These are phyloP conservation scores for Drosophila antonietae DNA, from an alignment of 2,888 invertebrate species.

Conservation along the genomic window DNA sequence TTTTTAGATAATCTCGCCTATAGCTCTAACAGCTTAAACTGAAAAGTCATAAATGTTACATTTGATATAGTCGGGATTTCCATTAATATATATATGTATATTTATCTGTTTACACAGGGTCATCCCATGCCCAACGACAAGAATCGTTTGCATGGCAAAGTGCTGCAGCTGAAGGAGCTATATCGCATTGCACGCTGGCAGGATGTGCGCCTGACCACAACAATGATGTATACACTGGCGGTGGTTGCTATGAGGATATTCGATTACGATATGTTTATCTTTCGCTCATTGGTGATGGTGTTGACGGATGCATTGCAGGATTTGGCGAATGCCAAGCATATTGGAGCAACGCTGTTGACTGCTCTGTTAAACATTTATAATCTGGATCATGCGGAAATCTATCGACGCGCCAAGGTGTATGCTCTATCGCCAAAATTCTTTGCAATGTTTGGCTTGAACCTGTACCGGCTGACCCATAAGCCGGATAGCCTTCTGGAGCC, in stretches of 20 bases:
- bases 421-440: constrained; percentile 74
- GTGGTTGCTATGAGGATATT: not conserved
- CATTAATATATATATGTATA: not conserved
- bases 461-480: constrained; percentile 68
- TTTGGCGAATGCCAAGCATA: not conserved
- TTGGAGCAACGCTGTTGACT: not conserved
- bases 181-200: constrained; percentile 29
- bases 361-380: constrained; percentile 7
- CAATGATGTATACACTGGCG: constrained; percentile 24
- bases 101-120: constrained; percentile 17
- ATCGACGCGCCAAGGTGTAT: constrained; percentile 52
- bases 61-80: no score
- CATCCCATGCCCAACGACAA: constrained; percentile 25
- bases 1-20: no score
- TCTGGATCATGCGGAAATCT: constrained; percentile 19
- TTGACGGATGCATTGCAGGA: constrained; percentile 38
- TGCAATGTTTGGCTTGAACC: constrained; percentile 73
- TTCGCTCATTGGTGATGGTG: constrained; percentile 45
- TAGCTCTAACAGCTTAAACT: no score
- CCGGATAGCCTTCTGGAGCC: constrained; percentile 59
- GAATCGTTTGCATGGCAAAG: constrained; percentile 76
- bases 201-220: not conserved
- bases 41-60: no score
- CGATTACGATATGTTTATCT: constrained; percentile 45
- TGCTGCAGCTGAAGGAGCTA: constrained; percentile 60